Base-by-base conservation (phyloP, 2,797 vertebrate species). In the Loris lydekkerianus region DNA sequence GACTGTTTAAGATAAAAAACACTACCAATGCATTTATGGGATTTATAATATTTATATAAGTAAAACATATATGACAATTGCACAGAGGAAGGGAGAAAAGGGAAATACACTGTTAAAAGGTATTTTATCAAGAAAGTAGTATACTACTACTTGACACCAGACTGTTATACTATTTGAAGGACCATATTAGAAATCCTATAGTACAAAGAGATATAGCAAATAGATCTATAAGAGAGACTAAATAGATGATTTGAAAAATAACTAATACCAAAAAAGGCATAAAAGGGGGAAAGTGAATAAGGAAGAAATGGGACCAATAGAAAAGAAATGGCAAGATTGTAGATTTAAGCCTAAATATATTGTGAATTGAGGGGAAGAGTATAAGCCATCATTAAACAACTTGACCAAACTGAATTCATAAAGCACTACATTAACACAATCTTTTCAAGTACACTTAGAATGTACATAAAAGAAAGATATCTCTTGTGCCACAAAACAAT, bases 211-310 rank as follows among this genome's bases (percentile, higher is more conserved):
- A 46, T 65, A 34, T 0, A 46, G 40, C 23, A 90, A 86, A 76
- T 63, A 56, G 82, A 53, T 60, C 40, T 40, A 61, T 4, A 40
- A 27, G 60, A 25, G 65, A 80, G 49, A 43, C 31, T 69, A 91
- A 86, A 43, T 76, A 70, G 21, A 11, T 13, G 63, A 58, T 70
- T 15, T 56, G 25, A 89, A 84, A 96, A 82, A 60, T 60, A 91
- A 89, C 34, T 37, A 93, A 81, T 37, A 56, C 34, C 20, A 65
- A 90, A 91, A 61, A 73, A 95, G 43, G 25, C 27, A 70, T 63
- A 40, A 83, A 77, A 78, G 72, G 25, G 58, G 40, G 80, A 91
- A 58, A 75, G 4, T 23, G 14, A 88, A 83, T 11, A 77, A 92
- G 87, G 37, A 86, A 87, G 46, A 92, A 13, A 73, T 27, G 27